Evolutionary conservation across 92 coral and sea anemone species (phyloP).

Genomic region (Umimayanthus chanpuru): DNA sequence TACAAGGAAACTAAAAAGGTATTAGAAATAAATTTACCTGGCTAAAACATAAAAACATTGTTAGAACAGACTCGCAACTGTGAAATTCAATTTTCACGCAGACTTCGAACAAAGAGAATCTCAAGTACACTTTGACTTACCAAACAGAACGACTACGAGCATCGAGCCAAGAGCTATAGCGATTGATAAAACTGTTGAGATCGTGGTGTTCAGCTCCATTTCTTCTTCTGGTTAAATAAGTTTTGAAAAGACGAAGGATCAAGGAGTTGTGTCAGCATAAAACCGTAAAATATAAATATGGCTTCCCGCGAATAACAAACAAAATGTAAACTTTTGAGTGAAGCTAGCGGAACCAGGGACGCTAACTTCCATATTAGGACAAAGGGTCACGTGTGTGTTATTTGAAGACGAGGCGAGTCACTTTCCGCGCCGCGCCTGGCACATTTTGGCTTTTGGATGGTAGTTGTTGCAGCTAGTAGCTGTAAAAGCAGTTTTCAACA

Average conservation of each 20-base stretch:
- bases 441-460: conserved; percentile 1
- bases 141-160: conserved; percentile 74
- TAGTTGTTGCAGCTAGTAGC: too few species aligned
- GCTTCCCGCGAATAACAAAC: conserved; percentile 35
- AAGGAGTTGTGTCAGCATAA: background rate
- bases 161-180: conserved; percentile 72
- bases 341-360: conserved; percentile 48
- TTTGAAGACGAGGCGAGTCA: conserved; percentile 5
- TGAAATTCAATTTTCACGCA: background rate
- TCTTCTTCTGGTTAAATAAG: background rate
- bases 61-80: conserved; percentile 9
- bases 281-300: background rate
- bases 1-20: background rate
- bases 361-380: conserved; percentile 47
- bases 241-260: background rate
- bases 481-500: conserved; percentile 17
- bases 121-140: conserved; percentile 57
- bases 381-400: conserved; percentile 23
- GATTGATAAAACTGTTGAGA: conserved; percentile 68
- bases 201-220: conserved; percentile 53
- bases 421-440: conserved; percentile 33
- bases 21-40: background rate
- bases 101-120: conserved; percentile 9
- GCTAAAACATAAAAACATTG: background rate
- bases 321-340: conserved; percentile 10